Base-by-base conservation (phyloP, 2,797 vertebrate species). In the Cygnus olor region DNA sequence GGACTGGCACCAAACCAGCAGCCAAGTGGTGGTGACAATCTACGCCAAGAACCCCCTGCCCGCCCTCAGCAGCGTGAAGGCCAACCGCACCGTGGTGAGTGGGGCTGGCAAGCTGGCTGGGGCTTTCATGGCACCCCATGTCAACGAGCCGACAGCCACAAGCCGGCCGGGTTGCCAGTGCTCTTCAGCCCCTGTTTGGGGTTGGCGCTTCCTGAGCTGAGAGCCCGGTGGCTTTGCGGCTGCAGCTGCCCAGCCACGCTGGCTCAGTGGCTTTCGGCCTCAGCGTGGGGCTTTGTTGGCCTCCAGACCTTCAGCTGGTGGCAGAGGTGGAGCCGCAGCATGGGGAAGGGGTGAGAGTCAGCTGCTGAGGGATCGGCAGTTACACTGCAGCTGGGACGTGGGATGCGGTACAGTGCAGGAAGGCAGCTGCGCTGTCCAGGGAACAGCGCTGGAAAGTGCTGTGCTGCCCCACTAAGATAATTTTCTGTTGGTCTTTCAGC, bases 1-100 rank as follows among this genome's bases (percentile, higher is more conserved):
- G 32, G 99, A 99, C 94, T 99, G 99, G 99, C 99, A 99, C 93
- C 99, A 99, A 95, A 99, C 99, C 11, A 97, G 97, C 88, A 98
- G 95, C 34, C 98, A 98, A 30, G 98, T 99, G 5, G 98, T 99
- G 36, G 96, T 99, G 45, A 99, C 99, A 0, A 90, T 99, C 86
- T 99, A 99, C 20, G 98, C 99, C 97, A 99, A 98, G 96, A 99
- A 98, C 38, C 94, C 99, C 32, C 96, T 98, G 90, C 98, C 99
- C 1, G 90, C 98, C 5, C 94, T 98, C 42, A 98, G 98, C 89
- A 97, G 93, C 3, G 97, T 99, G 63, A 98, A 98, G 74, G 98
- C 98, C 68, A 99, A 98, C 94, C 95, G 94, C 74, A 99, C 99
- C 0, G 70, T 97, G 98, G 99, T 99, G 97, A 98, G 98, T 81